Base-by-base conservation (phyloP, 2,113 vertebrate species). In the Clupea harengus region DNA sequence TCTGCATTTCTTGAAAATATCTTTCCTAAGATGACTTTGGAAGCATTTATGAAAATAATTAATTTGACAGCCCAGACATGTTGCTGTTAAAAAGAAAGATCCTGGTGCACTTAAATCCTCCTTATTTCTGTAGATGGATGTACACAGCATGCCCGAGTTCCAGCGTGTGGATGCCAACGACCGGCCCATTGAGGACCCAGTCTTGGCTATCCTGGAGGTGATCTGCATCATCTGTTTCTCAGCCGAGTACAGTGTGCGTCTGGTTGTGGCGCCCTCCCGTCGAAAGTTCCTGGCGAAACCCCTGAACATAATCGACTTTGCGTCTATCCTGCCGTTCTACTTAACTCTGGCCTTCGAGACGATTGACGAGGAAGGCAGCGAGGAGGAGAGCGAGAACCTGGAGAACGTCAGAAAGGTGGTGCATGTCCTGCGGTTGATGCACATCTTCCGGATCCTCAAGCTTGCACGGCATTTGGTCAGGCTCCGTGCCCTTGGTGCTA, bases 341-440 rank as follows among this genome's bases (percentile, higher is more conserved):
- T 93, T 97, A 86, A 99, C 97, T 0, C 2, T 97, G 85, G 95
- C 95, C 0, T 95, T 97, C 8, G 97, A 98, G 87, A 93, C 92
- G 0, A 93, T 95, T 84, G 95, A 96, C 2, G 93, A 90, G 0
- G 97, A 98, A 3, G 28, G 25, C 86, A 97, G 94, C 0, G 93
- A 96, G 85, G 96, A 97, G 22, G 67, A 75, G 67, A 75, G 25
- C 25, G 67, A 75, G 67, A 75, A 75, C 67, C 95, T 99, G 86
- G 97, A 96, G 92, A 99, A 99, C 25, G 96, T 99, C 86, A 97
- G 97, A 49, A 99, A 98, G 89, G 98, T 98, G 88, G 97, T 98
- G 85, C 98, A 99, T 93, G 97, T 99, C 85, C 93, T 99, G 50
- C 89, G 97, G 85, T 89, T 99, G 8, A 98, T 98, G 97, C 94